Evolutionary conservation across 2,797 vertebrate species (phyloP), one percentile per base, ranked within the genome.

Genomic region (Steatocranus sp.): DNA sequence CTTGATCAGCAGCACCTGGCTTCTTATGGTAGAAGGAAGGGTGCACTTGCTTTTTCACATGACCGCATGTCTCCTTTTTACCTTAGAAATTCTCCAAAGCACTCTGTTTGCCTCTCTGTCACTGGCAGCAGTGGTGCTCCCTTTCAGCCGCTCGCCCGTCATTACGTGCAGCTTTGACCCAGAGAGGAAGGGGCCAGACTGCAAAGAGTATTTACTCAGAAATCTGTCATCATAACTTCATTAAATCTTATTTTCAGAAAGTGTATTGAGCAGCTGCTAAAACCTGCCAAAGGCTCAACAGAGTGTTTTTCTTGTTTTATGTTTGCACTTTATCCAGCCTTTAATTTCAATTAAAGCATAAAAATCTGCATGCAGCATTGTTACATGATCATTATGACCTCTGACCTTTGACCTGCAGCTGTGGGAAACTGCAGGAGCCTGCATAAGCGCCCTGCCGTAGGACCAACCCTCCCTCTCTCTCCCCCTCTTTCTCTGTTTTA

Each of bases 401-500:
- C n/a, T 82, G 82, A 38, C 77, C 80, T 89, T 17, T 66, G 82
- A 87, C 79, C 81, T 76, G 34, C 7, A 27, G 56, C 49, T 53
- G 43, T 36, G 23, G 51, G 34, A 58, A 43, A 34, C 15, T 9
- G 38, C 49, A 27, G 41, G 34, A 51, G 9, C 34, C 38, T 32
- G 30, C 43, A n/a, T 41, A 18, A 46, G 49, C 27, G 1, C 7
- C 63, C 74, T 34, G 20, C 15, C 3, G 3, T 14, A 78, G 38
- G 51, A 79, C 66, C 54, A 2, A 3, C 27, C 32, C 17, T 0
- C 36, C 36, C 23, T 5, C 32, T 18, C 56, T 74, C 58, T 18
- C 70, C 23, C 46, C 54, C n/a, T 27, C 56, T 8, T 53, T 54
- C 51, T 75, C 18, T 7, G 32, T 92, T 92, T 94, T 91, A 95